Conservation (phyloP, 2,888 invertebrate genomes). For the Caenorhabditis afra region DNA sequence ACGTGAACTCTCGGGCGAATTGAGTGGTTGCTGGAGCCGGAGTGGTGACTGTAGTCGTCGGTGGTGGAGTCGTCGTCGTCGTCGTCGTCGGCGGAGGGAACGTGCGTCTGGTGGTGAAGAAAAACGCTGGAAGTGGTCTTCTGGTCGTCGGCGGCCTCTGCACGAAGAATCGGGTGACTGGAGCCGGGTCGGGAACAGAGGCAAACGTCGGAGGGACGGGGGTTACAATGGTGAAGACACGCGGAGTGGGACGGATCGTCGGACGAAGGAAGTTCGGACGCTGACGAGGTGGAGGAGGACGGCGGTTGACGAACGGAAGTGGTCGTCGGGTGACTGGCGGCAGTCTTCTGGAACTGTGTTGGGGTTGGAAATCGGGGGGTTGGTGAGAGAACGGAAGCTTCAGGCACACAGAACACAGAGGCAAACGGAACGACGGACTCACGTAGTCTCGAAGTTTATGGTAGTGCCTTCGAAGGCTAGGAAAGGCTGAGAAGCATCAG, state of each 20-base stretch:
- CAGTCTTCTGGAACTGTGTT: slow-evolving; percentile 47
- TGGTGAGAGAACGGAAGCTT: slow-evolving; percentile 4
- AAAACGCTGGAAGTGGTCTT: slow-evolving; percentile 26
- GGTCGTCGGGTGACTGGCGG: slow-evolving; percentile 48
- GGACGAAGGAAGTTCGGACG: slow-evolving; percentile 37
- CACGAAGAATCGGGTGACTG: slow-evolving; percentile 54
- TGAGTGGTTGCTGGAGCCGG: slow-evolving; percentile 48
- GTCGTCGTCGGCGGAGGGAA: slow-evolving; percentile 33
- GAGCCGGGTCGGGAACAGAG: slow-evolving; percentile 43
- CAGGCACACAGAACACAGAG: slow-evolving; percentile 33
- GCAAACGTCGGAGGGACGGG: slow-evolving; percentile 48
- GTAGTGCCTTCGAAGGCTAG: slow-evolving; percentile 48
- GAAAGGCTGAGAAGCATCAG: slow-evolving; percentile 41
- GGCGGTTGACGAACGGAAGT: slow-evolving; percentile 28
- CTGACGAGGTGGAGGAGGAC: slow-evolving; percentile 37
- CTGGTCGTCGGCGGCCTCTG: slow-evolving; percentile 30
- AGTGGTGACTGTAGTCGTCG: slow-evolving; percentile 52
- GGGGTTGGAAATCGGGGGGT: slow-evolving; percentile 23
- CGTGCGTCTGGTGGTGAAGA: slow-evolving; percentile 46
- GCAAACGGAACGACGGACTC: slow-evolving; percentile 33
- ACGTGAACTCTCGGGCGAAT: slow-evolving; percentile 49
- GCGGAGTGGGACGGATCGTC: slow-evolving; percentile 56
- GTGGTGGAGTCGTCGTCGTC: slow-evolving; percentile 16
- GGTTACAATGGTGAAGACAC: slow-evolving; percentile 50
- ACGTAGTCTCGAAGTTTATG: slow-evolving; percentile 51